Evolutionary conservation across 2,797 vertebrate species (phyloP).

Genomic region (Champsocephalus esox): DNA sequence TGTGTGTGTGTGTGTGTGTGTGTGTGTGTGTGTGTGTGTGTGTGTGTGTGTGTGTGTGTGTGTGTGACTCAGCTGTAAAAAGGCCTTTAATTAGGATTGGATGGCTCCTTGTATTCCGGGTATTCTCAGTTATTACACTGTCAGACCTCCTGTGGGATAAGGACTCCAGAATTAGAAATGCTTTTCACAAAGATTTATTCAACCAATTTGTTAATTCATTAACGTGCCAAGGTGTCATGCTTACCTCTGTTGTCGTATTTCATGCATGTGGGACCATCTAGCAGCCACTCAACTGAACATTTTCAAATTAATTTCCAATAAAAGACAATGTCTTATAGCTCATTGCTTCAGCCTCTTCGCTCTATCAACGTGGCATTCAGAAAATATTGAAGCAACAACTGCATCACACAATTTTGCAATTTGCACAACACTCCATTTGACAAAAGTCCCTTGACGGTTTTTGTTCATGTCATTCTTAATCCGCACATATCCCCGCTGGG

Average conservation of each 20-base stretch:
- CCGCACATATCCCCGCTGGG: conserved; percentile 42
- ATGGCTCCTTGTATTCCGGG: conserved; percentile 56
- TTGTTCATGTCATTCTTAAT: conserved; percentile 58
- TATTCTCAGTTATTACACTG: conserved; percentile 63
- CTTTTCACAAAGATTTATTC: conserved; percentile 54
- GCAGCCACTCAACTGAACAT: conserved; percentile 19
- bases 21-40: conserved; percentile 11
- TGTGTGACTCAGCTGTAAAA: conserved; percentile 71
- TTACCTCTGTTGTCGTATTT: neutral
- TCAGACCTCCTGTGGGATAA: conserved; percentile 56
- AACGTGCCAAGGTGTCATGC: conserved; percentile 33
- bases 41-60: conserved; percentile 33
- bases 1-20: conserved; percentile 8
- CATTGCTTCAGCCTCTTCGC: conserved; percentile 22
- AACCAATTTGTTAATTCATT: conserved; percentile 50
- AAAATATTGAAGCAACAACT: conserved; percentile 42
- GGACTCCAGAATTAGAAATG: conserved; percentile 58
- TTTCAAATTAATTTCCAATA: conserved; percentile 43
- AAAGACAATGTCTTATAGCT: conserved; percentile 27
- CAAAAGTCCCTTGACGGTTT: conserved; percentile 54
- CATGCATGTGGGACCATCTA: conserved; percentile 29
- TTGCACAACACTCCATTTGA: conserved; percentile 50
- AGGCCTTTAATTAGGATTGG: conserved; percentile 74
- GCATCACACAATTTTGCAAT: conserved; percentile 20
- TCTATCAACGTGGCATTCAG: conserved; percentile 20